These are phyloP conservation scores for Empidonax traillii DNA, from an alignment of 2,113 vertebrate genomes.

Conservation along the genomic window DNA sequence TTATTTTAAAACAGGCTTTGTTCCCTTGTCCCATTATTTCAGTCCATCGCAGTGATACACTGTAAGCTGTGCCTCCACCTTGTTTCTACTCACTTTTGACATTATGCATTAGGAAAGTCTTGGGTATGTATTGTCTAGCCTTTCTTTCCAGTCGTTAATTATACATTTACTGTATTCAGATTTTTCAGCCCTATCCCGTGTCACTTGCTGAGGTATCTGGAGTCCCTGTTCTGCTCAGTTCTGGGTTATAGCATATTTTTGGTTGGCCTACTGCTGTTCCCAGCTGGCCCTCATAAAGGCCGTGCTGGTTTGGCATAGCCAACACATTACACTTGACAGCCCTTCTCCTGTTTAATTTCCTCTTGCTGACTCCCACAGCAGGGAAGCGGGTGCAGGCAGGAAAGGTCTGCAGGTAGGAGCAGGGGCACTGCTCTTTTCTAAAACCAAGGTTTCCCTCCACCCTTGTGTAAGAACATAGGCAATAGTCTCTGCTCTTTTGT, in stretches of 20 bases:
- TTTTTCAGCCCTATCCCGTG: neutral
- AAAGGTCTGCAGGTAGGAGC: neutral
- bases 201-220: neutral
- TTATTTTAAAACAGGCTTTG: neutral
- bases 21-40: constrained; percentile 3
- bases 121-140: neutral
- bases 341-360: constrained; percentile 35
- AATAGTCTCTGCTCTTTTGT: neutral
- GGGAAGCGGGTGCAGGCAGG: neutral
- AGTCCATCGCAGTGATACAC: neutral
- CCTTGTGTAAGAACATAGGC: neutral
- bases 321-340: neutral
- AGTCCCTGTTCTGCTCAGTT: neutral
- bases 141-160: constrained; percentile 6
- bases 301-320: neutral
- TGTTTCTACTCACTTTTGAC: neutral
- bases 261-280: neutral
- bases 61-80: neutral
- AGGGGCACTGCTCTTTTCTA: neutral
- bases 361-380: neutral
- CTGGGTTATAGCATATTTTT: neutral
- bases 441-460: neutral
- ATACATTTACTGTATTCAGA: neutral
- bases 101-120: neutral
- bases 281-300: neutral